Percentiles rank a stretch among this genome's conserved stretches.
These are phyloP conservation scores for Melanotaenia duboulayi DNA, from an alignment of 2,113 vertebrate genomes.

Conservation along the genomic window DNA sequence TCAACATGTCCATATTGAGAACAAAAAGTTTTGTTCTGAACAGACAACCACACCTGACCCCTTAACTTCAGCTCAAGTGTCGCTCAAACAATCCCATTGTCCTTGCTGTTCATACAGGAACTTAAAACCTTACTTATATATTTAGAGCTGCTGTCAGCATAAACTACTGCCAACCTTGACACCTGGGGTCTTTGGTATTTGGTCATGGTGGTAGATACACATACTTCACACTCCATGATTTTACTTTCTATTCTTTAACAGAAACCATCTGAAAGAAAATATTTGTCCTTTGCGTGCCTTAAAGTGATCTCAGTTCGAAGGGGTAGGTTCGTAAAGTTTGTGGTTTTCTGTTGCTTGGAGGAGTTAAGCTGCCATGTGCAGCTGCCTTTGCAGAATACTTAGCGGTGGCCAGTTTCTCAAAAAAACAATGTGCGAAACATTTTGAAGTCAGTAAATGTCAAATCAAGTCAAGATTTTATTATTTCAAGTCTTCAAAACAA, in stretches of 20 bases:
- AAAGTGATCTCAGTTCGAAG: slow-evolving; percentile 10
- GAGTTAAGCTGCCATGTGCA: slow-evolving; percentile 20
- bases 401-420: slow-evolving; percentile 12
- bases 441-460: slow-evolving; percentile 16
- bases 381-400: slow-evolving; percentile 13
- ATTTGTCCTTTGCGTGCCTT: slow-evolving; percentile 8
- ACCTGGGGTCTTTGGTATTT: slow-evolving; percentile 15
- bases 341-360: slow-evolving; percentile 25
- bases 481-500: slow-evolving; percentile 23
- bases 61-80: slow-evolving; percentile 47
- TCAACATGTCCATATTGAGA: neutral
- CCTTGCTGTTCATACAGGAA: slow-evolving; percentile 30
- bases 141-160: slow-evolving; percentile 61
- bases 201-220: neutral
- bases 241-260: slow-evolving; percentile 6
- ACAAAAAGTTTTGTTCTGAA: slow-evolving; percentile 20
- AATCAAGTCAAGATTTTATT: slow-evolving; percentile 36
- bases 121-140: slow-evolving; percentile 51
- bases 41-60: slow-evolving; percentile 44
- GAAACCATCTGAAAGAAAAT: slow-evolving; percentile 7
- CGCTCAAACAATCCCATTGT: slow-evolving; percentile 30
- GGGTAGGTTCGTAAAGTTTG: slow-evolving; percentile 16
- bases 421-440: slow-evolving; percentile 21
- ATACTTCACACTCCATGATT: neutral
- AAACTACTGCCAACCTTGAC: slow-evolving; percentile 63